Evolutionary conservation across 2,888 invertebrate genomes (phyloP).

Genomic region (Aquatica leii): DNA sequence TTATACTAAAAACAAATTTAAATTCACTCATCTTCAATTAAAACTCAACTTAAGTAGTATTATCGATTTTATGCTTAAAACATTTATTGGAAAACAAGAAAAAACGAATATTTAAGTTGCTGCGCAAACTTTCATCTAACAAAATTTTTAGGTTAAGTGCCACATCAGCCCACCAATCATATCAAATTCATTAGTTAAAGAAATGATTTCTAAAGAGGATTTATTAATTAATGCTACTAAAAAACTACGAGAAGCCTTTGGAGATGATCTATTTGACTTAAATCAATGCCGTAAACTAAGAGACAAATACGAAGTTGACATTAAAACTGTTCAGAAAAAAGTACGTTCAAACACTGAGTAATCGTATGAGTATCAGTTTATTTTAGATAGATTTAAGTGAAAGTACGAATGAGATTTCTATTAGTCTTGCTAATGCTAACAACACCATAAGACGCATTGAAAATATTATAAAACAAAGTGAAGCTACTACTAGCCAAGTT

Average conservation of each 20-base stretch:
- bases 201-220: constrained; percentile 25
- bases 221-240: constrained; percentile 21
- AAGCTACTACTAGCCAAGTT: constrained; percentile 6
- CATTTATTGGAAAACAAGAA: no score
- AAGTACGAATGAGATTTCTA: no score
- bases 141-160: constrained; percentile 38
- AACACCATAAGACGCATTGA: no score
- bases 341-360: no score
- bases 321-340: constrained; percentile 35
- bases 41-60: no score
- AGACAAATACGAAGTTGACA: constrained; percentile 57
- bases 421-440: no score
- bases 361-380: background rate
- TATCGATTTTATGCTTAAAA: no score
- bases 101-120: constrained; percentile 11
- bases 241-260: constrained; percentile 59
- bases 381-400: no score
- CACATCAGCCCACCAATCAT: constrained; percentile 31
- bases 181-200: background rate
- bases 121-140: constrained; percentile 8
- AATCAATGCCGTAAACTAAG: constrained; percentile 64
- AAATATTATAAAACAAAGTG: background rate
- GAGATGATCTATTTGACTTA: constrained; percentile 64
- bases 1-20: background rate
- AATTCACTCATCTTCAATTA: background rate